Percentiles rank a stretch among this genome's conserved stretches.
These are phyloP conservation scores for Aphelenchoides besseyi DNA, from an alignment of 1,140 invertebrate genomes.

Conservation along the genomic window DNA sequence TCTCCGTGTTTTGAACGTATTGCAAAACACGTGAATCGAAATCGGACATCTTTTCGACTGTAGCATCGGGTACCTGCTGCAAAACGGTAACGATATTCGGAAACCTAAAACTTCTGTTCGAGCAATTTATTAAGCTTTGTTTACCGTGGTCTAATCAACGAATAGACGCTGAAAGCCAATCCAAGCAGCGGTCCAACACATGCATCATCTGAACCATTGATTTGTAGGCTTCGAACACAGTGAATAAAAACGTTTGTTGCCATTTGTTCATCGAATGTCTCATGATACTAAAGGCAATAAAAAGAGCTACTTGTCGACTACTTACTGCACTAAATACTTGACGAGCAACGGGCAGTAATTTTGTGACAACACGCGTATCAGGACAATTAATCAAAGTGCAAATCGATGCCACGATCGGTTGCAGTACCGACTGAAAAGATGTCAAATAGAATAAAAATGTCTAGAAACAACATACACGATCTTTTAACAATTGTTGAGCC, in stretches of 20 bases:
- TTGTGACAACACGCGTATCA: conserved; percentile 45
- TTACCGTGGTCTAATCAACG: conserved; percentile 33
- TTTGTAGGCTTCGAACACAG: conserved; percentile 39
- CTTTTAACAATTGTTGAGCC: conserved; percentile 31
- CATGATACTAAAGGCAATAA: conserved; percentile 31
- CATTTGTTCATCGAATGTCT: conserved; percentile 44
- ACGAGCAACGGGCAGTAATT: conserved; percentile 42
- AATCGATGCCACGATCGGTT: conserved; percentile 31
- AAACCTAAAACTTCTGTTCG: conserved; percentile 14
- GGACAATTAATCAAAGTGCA: conserved; percentile 43
- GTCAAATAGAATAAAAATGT: conserved; percentile 13
- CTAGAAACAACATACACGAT: conserved; percentile 17
- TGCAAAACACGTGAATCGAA: conserved; percentile 44
- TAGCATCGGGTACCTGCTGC: conserved; percentile 34
- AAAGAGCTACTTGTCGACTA: background rate
- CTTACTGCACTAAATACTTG: conserved; percentile 41
- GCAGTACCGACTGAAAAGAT: conserved; percentile 35
- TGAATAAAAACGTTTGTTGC: conserved; percentile 34
- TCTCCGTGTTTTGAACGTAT: conserved; percentile 25
- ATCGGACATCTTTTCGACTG: conserved; percentile 33
- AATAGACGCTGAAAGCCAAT: conserved; percentile 45
- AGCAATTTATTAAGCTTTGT: conserved; percentile 20
- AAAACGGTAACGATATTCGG: conserved; percentile 12
- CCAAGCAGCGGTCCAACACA: conserved; percentile 42
- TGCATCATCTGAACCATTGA: conserved; percentile 49